phyloP scores from a whole-genome alignment of 2,888 invertebrate genomes.

The Peribatodes rhomboidaria region DNA sequence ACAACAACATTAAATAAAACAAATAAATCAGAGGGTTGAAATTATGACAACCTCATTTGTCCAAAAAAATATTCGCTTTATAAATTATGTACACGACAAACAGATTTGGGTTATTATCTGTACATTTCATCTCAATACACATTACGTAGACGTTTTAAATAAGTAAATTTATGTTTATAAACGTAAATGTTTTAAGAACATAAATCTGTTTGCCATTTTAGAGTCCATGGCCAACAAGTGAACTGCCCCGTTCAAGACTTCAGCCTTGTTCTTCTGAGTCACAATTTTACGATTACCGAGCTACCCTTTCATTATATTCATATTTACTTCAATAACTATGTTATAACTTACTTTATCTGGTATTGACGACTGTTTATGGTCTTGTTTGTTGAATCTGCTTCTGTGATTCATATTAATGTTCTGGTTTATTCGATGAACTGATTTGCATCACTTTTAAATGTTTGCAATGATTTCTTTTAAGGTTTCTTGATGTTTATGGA shows the following conservation, averaged over 20 bases:
- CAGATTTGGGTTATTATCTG: conserved; percentile 16
- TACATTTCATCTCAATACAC: not conserved
- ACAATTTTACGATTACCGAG: conserved; percentile 49
- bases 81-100: conserved; percentile 6
- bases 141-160: not conserved
- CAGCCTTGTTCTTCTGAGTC: conserved; percentile 59
- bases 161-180: not conserved
- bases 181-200: conserved; percentile 18
- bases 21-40: not conserved
- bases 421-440: conserved; percentile 12
- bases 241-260: conserved; percentile 28
- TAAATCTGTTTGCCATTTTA: conserved; percentile 55
- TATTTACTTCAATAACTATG: conserved; percentile 35
- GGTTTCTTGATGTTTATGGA: not conserved
- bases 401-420: conserved; percentile 19
- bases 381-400: conserved; percentile 24
- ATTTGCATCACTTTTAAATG: conserved; percentile 8
- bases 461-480: not conserved
- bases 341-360: conserved; percentile 21
- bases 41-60: conserved; percentile 11
- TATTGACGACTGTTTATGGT: conserved; percentile 18
- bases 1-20: conserved; percentile 4
- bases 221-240: conserved; percentile 62
- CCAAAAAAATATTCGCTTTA: conserved; percentile 22
- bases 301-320: conserved; percentile 53